Conservation (phyloP, 2,888 invertebrate genomes). For the Andrena camellia region DNA sequence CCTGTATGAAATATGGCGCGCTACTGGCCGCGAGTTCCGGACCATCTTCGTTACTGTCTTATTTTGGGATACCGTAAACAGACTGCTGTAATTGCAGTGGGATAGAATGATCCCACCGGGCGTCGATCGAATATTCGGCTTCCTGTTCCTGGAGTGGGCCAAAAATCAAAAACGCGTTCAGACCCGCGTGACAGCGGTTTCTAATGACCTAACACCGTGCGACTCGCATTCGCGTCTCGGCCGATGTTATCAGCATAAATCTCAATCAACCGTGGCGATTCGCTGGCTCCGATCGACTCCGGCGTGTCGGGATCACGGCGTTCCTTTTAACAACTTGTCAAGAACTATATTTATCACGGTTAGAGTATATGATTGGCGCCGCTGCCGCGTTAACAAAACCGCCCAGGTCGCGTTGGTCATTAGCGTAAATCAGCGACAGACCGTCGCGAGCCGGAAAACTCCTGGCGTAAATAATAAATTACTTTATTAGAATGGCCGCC, state of each 20-base stretch:
- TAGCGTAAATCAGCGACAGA: conserved; percentile 69
- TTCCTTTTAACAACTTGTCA: conserved; percentile 68
- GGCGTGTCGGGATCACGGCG: conserved; percentile 43
- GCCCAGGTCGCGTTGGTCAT: conserved; percentile 53
- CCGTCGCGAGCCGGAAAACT: conserved; percentile 35
- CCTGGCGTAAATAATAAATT: conserved; percentile 53
- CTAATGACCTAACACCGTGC: conserved; percentile 62
- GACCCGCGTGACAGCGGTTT: conserved; percentile 17
- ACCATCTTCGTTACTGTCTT: conserved; percentile 7
- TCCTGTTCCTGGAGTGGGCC: background rate
- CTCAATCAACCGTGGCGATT: conserved; percentile 69
- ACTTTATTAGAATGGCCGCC: conserved; percentile 51
- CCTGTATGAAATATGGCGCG: conserved; percentile 41
- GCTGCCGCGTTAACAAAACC: conserved; percentile 62
- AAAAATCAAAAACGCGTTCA: background rate
- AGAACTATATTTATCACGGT: conserved; percentile 69
- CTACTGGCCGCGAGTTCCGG: background rate
- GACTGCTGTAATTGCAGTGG: conserved; percentile 9
- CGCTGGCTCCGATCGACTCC: conserved; percentile 64
- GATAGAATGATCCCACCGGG: background rate
- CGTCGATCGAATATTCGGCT: background rate
- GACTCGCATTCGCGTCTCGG: conserved; percentile 55
- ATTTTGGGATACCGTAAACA: background rate
- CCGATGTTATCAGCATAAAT: conserved; percentile 71
- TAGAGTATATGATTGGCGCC: conserved; percentile 58